Base-by-base conservation (phyloP, 2,888 invertebrate species). In the Caenorhabditis panamensis region DNA sequence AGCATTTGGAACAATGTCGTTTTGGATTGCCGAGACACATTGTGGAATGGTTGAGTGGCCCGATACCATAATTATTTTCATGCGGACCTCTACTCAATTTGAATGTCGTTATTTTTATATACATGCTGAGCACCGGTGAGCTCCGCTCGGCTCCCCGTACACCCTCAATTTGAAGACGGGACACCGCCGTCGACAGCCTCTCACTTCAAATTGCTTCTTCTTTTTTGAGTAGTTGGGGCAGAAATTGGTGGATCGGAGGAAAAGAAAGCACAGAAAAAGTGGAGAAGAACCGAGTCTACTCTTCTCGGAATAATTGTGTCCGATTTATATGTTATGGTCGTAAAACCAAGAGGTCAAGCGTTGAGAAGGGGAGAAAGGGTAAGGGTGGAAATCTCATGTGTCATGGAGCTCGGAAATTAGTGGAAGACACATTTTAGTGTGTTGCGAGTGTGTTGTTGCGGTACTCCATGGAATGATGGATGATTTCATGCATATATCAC, bases 401-500 rank as follows among this genome's bases (percentile, higher is more conserved):
- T 56, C 13, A 36, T 36, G 54, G 44, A 59, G 56, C 41, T 47
- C 16, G 2, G 53, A 75, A 75, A 75, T 75, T 75, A 75, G 66
- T 58, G 59, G 53, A 66, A 66, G 59, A 61, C 66, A 61, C 66
- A 66, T 58, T 51, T 64, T 66, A 72, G 72, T 58, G 63, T 63
- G 62, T 63, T 36, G 36, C 28, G 37, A 31, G 73, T 66, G 64
- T 64, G 59, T 54, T 53, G 62, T n/a, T 71, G 71, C 51, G 44
- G 44, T 71, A 71, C 71, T 69, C 68, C 47, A 62, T 56, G 66
- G 66, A 63, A 75, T 75, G 75, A 75, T 75, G 59, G 75, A 75
- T 75, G 75, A 75, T 75, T 75, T 75, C 75, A 75, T 75, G 61
- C 75, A 75, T 75, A 75, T 75, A 75, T 75, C 75, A 66, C 66